These are phyloP conservation scores for Polyploca ridens DNA, from an alignment of 2,888 invertebrate species.

Conservation along the genomic window DNA sequence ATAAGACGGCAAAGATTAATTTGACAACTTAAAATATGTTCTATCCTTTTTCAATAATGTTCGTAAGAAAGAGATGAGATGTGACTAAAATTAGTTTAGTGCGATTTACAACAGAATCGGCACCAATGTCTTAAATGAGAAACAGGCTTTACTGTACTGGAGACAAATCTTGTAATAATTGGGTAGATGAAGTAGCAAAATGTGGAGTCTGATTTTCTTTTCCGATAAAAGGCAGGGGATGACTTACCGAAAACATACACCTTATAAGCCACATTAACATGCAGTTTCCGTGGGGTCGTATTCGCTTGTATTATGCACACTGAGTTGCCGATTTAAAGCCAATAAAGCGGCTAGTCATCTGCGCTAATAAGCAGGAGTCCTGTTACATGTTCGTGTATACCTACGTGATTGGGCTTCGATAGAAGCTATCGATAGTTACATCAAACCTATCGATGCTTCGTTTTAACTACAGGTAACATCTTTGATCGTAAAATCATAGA, in stretches of 20 bases:
- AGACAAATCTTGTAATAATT: background rate
- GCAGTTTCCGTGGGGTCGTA: conserved; percentile 52
- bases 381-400: conserved; percentile 52
- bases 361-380: conserved; percentile 63
- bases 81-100: no score
- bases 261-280: conserved; percentile 39
- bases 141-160: background rate
- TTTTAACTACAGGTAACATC: background rate
- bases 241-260: conserved; percentile 12
- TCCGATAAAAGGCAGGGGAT: conserved; percentile 1
- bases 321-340: conserved; percentile 41
- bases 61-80: no score
- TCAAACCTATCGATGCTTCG: background rate
- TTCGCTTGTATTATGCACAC: conserved; percentile 40
- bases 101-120: no score
- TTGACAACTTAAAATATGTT: no score
- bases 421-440: background rate
- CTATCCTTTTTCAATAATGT: no score
- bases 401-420: background rate
- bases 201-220: background rate
- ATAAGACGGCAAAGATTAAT: no score
- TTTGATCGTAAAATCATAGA: background rate
- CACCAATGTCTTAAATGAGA: no score
- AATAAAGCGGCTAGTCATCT: conserved; percentile 71
- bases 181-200: background rate